These are phyloP conservation scores for Zeugodacus cucurbitae DNA, from an alignment of 1,140 invertebrate genomes.

Conservation along the genomic window DNA sequence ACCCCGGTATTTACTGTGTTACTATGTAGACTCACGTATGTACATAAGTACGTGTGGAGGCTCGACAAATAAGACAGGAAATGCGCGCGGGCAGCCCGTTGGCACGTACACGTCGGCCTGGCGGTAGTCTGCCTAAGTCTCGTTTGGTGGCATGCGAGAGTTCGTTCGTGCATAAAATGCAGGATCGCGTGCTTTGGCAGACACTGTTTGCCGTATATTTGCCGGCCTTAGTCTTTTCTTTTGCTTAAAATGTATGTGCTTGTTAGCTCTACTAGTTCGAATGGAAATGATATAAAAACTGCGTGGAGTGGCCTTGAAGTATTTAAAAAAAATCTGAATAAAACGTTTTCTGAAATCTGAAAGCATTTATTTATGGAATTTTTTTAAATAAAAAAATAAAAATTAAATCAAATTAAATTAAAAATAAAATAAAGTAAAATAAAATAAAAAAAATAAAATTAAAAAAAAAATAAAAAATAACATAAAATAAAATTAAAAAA, in stretches of 20 bases:
- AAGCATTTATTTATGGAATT: no score
- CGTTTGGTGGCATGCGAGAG: not conserved
- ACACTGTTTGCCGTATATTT: not conserved
- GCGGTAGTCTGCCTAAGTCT: not conserved
- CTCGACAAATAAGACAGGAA: conserved; percentile 9
- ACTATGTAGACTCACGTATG: not conserved
- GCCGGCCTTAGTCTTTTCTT: not conserved
- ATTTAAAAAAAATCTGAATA: no score
- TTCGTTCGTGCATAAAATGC: conserved; percentile 2
- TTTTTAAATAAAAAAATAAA: not conserved
- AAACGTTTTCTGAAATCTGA: no score
- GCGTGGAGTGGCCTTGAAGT: not conserved
- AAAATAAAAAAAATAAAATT: not conserved
- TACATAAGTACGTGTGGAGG: not conserved
- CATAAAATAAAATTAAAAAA: not conserved
- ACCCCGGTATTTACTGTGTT: not conserved
- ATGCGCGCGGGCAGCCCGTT: conserved; percentile 2
- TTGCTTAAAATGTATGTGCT: not conserved
- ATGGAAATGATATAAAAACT: not conserved
- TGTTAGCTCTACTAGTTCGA: not conserved
- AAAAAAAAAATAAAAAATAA: not conserved
- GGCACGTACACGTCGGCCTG: not conserved
- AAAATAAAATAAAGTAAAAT: not conserved
- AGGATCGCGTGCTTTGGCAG: not conserved
- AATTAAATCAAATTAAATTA: not conserved